Evolutionary conservation across 2,797 vertebrate genomes (phyloP).

Genomic region (Buceros bicornis): DNA sequence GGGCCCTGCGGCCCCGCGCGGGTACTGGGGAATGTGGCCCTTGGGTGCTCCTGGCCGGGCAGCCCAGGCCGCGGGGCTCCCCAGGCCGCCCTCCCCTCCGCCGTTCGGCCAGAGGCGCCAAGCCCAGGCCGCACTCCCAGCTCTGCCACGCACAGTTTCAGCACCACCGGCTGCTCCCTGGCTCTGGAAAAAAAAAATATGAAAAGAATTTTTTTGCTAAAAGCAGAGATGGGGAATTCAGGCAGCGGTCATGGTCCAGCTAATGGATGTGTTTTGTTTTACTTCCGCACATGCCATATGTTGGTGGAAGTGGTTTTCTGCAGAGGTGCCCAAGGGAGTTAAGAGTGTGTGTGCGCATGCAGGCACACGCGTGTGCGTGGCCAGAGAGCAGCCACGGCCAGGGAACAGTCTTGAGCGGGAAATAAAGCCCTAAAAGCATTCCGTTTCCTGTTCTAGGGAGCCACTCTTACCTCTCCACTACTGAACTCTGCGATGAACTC

Average conservation of each 20-base stretch:
- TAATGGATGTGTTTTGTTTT: background rate
- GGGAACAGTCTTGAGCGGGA: background rate
- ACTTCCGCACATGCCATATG: rapidly evolving
- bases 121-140: background rate
- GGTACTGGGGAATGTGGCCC: background rate
- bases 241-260: rapidly evolving
- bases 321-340: background rate
- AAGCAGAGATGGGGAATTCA: background rate
- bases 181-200: background rate
- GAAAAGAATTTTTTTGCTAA: background rate
- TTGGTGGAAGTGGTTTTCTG: background rate
- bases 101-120: rapidly evolving
- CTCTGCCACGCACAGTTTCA: rapidly evolving
- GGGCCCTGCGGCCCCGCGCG: background rate
- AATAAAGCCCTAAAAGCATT: background rate
- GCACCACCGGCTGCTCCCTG: rapidly evolving
- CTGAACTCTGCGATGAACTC: background rate
- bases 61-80: too few species aligned
- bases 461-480: background rate
- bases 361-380: rapidly evolving
- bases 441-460: background rate
- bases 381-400: background rate
- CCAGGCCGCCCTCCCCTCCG: rapidly evolving
- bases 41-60: too few species aligned
- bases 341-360: rapidly evolving